Percentiles rank a stretch among this genome's conserved stretches.
Conservation (phyloP, 2,797 vertebrate genomes). For the Steatocranus sp. region DNA sequence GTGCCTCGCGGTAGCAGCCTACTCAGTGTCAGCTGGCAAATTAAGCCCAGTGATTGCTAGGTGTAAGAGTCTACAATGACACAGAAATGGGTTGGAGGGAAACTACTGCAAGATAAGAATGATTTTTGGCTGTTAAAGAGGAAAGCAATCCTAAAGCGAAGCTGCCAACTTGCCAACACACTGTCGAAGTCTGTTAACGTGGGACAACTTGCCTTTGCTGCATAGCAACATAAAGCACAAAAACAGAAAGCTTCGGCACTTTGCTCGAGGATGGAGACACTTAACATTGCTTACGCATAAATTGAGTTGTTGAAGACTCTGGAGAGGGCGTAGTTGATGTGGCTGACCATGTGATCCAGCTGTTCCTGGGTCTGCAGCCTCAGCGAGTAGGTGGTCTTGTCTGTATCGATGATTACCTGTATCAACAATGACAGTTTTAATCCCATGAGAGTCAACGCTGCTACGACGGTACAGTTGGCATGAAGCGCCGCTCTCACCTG, state of each 20-base stretch:
- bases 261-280: neutral
- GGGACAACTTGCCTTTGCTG: neutral
- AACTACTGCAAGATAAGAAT: constrained; percentile 19
- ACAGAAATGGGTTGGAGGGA: constrained; percentile 26
- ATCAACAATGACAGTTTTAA: neutral
- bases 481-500: constrained; percentile 68
- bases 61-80: constrained; percentile 29
- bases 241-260: neutral
- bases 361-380: constrained; percentile 81
- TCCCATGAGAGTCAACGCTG: neutral
- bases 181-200: neutral
- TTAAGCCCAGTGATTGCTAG: constrained; percentile 47
- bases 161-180: constrained; percentile 29
- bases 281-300: constrained; percentile 72
- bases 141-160: constrained; percentile 9
- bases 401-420: constrained; percentile 87
- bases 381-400: constrained; percentile 82
- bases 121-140: constrained; percentile 17
- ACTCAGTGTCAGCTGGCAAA: constrained; percentile 36
- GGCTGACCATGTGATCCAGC: constrained; percentile 82
- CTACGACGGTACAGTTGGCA: neutral
- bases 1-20: constrained; percentile 26
- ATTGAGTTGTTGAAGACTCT: constrained; percentile 87
- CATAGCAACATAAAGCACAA: neutral
- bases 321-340: constrained; percentile 85